Evolutionary conservation across 2,797 vertebrate species (phyloP).

Genomic region (Eidolon dupreanum): DNA sequence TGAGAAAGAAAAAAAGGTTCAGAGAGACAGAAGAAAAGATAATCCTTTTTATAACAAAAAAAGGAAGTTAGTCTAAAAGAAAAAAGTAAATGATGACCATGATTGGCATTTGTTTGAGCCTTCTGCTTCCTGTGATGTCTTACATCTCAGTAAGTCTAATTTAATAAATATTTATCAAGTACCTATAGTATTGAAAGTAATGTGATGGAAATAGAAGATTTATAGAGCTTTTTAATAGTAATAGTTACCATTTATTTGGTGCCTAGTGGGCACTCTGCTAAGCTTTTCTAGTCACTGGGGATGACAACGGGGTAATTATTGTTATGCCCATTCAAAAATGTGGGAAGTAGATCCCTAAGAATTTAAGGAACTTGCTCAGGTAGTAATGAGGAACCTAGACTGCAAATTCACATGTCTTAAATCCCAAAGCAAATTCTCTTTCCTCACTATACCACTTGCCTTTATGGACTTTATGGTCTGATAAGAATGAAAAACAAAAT

Average conservation of each 20-base stretch:
- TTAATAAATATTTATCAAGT: background rate
- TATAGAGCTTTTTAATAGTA: slow-evolving; percentile 31
- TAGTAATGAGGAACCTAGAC: background rate
- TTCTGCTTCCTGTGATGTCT: background rate
- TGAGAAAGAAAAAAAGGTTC: background rate
- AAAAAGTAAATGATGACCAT: background rate
- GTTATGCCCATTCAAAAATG: background rate
- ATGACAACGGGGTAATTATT: background rate
- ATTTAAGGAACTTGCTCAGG: background rate
- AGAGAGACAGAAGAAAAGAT: background rate
- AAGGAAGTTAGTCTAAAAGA: background rate
- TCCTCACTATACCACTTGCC: background rate
- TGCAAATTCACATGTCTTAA: background rate
- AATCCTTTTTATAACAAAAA: slow-evolving; percentile 28
- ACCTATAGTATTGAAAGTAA: background rate
- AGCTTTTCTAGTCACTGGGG: background rate
- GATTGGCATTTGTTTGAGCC: background rate
- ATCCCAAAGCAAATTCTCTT: background rate
- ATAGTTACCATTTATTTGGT: background rate
- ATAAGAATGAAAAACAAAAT: slow-evolving; percentile 6
- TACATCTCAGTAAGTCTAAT: slow-evolving; percentile 11
- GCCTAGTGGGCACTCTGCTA: background rate
- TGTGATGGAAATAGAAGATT: background rate
- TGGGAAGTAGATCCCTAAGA: background rate
- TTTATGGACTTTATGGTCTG: background rate